Evolutionary conservation across 2,888 invertebrate genomes (phyloP), one percentile per base, ranked within the genome.

Genomic region (Drosophila quasianomalipes): DNA sequence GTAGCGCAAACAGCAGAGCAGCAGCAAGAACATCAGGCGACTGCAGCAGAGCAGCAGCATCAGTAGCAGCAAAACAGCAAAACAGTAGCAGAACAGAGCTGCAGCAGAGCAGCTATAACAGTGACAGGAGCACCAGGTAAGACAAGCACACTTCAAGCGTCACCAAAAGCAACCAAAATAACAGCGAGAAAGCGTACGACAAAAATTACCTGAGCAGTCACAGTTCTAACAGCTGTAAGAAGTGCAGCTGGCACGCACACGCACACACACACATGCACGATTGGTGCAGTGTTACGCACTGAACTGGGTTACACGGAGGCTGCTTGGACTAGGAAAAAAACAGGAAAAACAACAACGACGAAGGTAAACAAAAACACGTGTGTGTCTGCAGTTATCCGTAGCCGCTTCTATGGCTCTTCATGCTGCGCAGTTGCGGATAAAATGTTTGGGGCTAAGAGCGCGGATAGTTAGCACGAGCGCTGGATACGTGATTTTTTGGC

Each of bases 331-430:
- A 62, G n/a, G 64, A 57, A 61, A 74, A 39, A 57, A 55, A 28
- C n/a, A 26, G 9, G 16, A 47, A 79, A 58, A 31, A 22, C 76
- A 87, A 85, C 80, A 80, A 79, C 75, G 75, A 74, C 66, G 83
- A 85, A 89, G 76, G 87, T 87, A 87, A 87, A 87, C 87, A 87
- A 87, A 87, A 89, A 89, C 87, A 87, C 87, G 87, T 87, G 87
- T 87, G 87, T 79, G 74, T 69, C 74, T 62, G 59, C 66, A 57
- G 14, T 73, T 83, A 89, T 87, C 88, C 89, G 75, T 58, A 62
- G 67, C 64, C 64, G 66, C 73, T 71, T 59, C 6, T 63, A 67
- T 47, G 19, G 19, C 28, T 10, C 12, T 1, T 0, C 3, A 10
- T 9, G 30, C 39, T 71, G 84, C 86, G 85, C 78, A 82, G 67